These are phyloP conservation scores for Trachemys scripta DNA, from an alignment of 2,113 vertebrate genomes.

Conservation along the genomic window DNA sequence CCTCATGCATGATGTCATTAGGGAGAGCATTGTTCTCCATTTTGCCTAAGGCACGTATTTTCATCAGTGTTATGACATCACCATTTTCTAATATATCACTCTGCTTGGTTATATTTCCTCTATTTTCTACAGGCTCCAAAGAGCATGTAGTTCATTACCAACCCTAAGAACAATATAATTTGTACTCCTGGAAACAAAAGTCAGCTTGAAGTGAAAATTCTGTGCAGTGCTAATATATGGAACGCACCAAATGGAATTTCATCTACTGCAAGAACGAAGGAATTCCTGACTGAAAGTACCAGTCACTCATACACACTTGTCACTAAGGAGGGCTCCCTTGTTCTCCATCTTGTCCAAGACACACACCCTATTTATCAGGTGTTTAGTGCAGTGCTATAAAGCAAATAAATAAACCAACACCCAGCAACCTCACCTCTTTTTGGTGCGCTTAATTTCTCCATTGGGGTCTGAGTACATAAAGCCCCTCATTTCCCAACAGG, in stretches of 20 bases:
- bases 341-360: background rate
- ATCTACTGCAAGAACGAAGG: fast-evolving
- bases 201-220: background rate
- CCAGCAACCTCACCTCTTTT: background rate
- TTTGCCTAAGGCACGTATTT: background rate
- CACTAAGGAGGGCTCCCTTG: background rate
- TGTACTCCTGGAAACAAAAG: background rate
- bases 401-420: background rate
- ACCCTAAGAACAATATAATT: background rate
- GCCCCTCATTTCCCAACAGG: background rate
- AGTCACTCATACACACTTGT: fast-evolving
- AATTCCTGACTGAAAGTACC: background rate
- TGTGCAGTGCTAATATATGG: background rate
- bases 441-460: background rate
- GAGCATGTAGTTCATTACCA: background rate
- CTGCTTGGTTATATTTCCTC: background rate
- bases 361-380: background rate
- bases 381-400: fast-evolving
- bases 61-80: background rate
- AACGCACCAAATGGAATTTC: background rate
- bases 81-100: background rate
- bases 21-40: slow-evolving; percentile 2
- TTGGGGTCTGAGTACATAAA: background rate
- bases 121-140: background rate
- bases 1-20: background rate